Evolutionary conservation across 92 coral and sea anemone species (phyloP), one percentile per base, ranked within the genome.

Genomic region (Diadumene lineata): DNA sequence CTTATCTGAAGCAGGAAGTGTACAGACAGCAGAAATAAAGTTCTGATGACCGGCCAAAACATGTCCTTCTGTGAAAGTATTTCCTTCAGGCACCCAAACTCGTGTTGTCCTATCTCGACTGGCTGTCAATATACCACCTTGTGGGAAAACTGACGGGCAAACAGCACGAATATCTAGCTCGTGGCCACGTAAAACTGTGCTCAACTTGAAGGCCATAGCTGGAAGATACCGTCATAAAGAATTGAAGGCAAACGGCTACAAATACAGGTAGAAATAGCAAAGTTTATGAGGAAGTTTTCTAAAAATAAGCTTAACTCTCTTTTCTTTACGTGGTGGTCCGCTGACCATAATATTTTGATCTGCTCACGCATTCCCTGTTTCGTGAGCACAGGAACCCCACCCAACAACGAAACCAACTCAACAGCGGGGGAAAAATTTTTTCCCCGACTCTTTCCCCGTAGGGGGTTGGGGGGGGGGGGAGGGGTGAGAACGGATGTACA

Each of bases 81-180:
- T 38, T 25, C 64, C 69, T 32, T 85, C 78, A 7, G 74, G 83
- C 32, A 77, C 74, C 99, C 99, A 96, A 32, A 96, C 79, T 1
- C 99, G 86, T 17, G 92, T 81, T 13, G 92, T 92, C 34, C 99
- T 73, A 31, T 96, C 99, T 60, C 97, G 84, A 34, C 97, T 92
- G 25, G 93, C 96, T 28, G 99, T 80, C 62, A 96, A 76, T 65
- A 96, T 69, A 24, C 88, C 93, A 46, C 94, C 97, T 23, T 68
- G 86, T 6, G 99, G 99, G 66, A 81, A 92, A 25, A 86, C 86
- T 24, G 92, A 92, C 22, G 88, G 86, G 56, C 94, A 91, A 57
- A 94, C 88, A n/a, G 97, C 96, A 13, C 98, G 87, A 43, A 94
- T 94, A 69, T 94, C 98, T 43, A 94, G 83, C 64, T 94, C 98